Evolutionary conservation across 2,888 invertebrate species (phyloP).

Genomic region (Dynastes maya): DNA sequence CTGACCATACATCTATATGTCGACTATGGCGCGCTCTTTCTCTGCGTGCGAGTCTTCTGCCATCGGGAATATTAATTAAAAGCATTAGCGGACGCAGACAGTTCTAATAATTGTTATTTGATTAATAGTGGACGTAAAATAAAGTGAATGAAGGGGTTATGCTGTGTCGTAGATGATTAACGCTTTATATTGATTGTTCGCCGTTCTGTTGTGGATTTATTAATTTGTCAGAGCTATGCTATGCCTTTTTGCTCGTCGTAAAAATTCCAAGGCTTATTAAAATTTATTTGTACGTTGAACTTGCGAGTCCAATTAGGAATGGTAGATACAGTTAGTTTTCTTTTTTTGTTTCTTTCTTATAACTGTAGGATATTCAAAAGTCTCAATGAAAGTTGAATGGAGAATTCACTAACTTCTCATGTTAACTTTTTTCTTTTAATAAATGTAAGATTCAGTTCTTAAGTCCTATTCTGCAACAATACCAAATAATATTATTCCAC

Average conservation of each 20-base stretch:
- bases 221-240: too few relatives aligned
- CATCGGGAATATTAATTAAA: slow-evolving; percentile 39
- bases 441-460: too few relatives aligned
- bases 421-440: too few relatives aligned
- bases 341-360: not conserved
- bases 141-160: slow-evolving; percentile 4
- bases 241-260: too few relatives aligned
- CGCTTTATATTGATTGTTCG: slow-evolving; percentile 22
- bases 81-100: slow-evolving; percentile 33
- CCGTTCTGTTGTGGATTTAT: not conserved
- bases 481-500: too few relatives aligned
- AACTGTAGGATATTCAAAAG: too few relatives aligned
- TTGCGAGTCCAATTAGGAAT: not conserved
- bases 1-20: not conserved
- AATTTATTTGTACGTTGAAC: slow-evolving; percentile 11
- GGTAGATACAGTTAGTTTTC: not conserved
- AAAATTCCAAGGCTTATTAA: not conserved
- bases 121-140: slow-evolving; percentile 32
- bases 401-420: too few relatives aligned
- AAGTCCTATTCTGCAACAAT: too few relatives aligned
- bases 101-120: slow-evolving; percentile 42
- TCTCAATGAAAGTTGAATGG: too few relatives aligned
- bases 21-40: not conserved
- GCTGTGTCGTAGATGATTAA: slow-evolving; percentile 9
- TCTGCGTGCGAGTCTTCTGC: not conserved